A percentile compares a stretch with the other conserved stretches of the same genome.
These are phyloP conservation scores for Siniperca chuatsi DNA, from an alignment of 2,113 vertebrate species.

Conservation along the genomic window DNA sequence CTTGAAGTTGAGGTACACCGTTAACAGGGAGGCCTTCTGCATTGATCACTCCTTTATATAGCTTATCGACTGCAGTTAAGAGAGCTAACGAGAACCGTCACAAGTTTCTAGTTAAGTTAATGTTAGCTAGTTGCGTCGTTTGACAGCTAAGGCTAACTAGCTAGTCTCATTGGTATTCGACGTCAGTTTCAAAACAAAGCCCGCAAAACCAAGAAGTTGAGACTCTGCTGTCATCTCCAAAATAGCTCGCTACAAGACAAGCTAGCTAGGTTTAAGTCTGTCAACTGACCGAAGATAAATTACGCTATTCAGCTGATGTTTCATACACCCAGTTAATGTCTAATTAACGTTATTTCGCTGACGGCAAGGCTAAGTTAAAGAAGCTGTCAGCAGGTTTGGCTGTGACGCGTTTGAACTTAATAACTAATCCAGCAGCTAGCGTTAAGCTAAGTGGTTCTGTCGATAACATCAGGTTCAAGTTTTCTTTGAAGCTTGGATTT, in stretches of 20 bases:
- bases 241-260: background rate
- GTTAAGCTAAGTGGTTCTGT: background rate
- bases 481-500: constrained; percentile 51
- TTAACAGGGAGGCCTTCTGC: constrained; percentile 22
- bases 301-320: background rate
- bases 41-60: background rate
- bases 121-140: constrained; percentile 70
- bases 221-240: constrained; percentile 47
- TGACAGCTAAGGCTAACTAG: constrained; percentile 81
- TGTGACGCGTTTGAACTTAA: constrained; percentile 11
- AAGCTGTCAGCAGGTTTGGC: constrained; percentile 44
- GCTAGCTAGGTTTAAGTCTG: background rate
- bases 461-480: background rate
- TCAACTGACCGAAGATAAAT: background rate
- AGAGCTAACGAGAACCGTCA: background rate
- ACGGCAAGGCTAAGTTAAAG: constrained; percentile 28
- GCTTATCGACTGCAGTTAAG: background rate
- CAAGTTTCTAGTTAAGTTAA: constrained; percentile 56
- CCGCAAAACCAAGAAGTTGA: constrained; percentile 58
- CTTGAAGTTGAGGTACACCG: constrained; percentile 26
- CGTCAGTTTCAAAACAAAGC: constrained; percentile 80
- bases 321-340: background rate
- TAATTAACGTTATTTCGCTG: constrained; percentile 31
- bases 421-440: constrained; percentile 14
- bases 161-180: constrained; percentile 66